Conservation (phyloP, 2,113 vertebrate species). For the Myotis davidii region DNA sequence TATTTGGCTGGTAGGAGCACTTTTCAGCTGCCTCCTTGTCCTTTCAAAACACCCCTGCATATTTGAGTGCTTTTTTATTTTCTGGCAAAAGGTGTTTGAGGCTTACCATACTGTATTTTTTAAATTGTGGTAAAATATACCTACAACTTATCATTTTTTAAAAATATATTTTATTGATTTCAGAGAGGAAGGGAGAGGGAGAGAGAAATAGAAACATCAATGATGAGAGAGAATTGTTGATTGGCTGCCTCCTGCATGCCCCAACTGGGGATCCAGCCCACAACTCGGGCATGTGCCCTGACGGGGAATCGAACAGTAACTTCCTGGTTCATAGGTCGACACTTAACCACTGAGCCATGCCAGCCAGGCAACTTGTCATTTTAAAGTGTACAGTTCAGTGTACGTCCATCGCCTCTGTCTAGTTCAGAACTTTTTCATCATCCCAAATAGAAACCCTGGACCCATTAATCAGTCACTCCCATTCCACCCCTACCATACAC, state of each 20-base stretch:
- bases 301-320: too few species aligned
- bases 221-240: too few species aligned
- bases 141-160: background rate
- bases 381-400: background rate
- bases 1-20: background rate
- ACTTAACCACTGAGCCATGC: too few species aligned
- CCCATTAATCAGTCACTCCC: background rate
- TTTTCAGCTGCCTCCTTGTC: background rate
- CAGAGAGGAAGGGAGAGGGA: too few species aligned
- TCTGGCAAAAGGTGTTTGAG: background rate
- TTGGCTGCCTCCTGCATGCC: too few species aligned
- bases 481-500: background rate
- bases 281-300: too few species aligned
- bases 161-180: too few species aligned
- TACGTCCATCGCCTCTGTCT: background rate
- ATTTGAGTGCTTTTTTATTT: background rate
- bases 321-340: too few species aligned
- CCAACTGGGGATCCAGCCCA: too few species aligned
- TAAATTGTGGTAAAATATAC: background rate
- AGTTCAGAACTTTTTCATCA: background rate
- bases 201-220: too few species aligned
- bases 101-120: background rate
- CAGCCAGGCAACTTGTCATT: background rate
- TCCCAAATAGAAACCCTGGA: background rate
- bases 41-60: background rate